Conservation (phyloP, 92 coral and sea anemone species). For the Pocillopora grandis region DNA sequence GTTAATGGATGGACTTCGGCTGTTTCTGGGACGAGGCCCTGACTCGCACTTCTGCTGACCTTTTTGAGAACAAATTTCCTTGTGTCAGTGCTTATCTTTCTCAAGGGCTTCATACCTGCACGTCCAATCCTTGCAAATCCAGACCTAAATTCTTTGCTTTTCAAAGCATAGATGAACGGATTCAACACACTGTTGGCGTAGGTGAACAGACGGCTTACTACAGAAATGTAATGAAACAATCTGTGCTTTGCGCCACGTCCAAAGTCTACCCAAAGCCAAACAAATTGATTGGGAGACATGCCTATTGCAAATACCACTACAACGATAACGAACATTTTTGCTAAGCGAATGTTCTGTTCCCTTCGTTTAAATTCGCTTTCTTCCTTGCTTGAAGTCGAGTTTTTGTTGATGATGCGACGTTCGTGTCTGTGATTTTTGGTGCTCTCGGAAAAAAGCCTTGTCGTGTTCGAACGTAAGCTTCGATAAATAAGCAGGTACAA, state of each 20-base stretch:
- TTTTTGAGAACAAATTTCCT: slow-evolving; percentile 19
- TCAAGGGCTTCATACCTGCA: not conserved
- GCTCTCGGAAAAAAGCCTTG: not conserved
- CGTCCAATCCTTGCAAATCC: slow-evolving; percentile 53
- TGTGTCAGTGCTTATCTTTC: slow-evolving; percentile 27
- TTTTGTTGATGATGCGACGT: not conserved
- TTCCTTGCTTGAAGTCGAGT: not conserved
- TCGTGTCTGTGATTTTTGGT: not conserved
- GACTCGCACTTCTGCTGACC: not conserved
- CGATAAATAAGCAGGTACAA: slow-evolving; percentile 51
- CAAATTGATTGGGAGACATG: slow-evolving; percentile 81
- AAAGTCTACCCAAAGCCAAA: slow-evolving; percentile 85
- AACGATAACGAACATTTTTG: slow-evolving; percentile 86
- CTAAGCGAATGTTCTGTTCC: slow-evolving; percentile 80
- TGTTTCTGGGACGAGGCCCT: not conserved
- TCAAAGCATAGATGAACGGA: slow-evolving; percentile 77
- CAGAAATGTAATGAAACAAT: slow-evolving; percentile 51
- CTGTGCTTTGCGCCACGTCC: slow-evolving; percentile 47
- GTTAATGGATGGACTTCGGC: not conserved
- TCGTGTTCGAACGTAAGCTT: slow-evolving; percentile 21
- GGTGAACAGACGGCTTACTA: slow-evolving; percentile 70
- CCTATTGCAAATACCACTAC: slow-evolving; percentile 83
- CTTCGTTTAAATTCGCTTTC: slow-evolving; percentile 27
- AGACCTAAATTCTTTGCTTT: slow-evolving; percentile 71
- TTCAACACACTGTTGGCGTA: slow-evolving; percentile 84